A percentile compares a stretch with the other conserved stretches of the same genome.
Conservation (phyloP, 2,888 invertebrate genomes). For the Euzophera pinguis region DNA sequence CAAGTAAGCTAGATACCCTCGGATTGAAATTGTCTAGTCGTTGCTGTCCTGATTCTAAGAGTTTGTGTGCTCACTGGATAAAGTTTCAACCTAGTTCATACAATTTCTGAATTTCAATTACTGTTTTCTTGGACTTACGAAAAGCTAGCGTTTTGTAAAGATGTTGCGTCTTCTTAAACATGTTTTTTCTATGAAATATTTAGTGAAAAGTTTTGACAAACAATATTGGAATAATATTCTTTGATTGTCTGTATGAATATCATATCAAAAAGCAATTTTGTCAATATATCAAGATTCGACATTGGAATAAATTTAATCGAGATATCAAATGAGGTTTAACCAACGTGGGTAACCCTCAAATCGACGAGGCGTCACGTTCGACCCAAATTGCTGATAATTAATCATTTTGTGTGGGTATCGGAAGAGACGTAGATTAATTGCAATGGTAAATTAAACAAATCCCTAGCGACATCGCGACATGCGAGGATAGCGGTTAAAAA, state of each 20-base stretch:
- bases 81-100: conserved; percentile 1
- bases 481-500: not conserved
- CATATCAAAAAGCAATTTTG: no score
- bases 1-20: not conserved
- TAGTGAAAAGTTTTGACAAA: no score
- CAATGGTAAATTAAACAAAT: conserved; percentile 28
- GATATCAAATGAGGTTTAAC: conserved; percentile 30
- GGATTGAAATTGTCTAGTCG: conserved; percentile 1
- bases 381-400: conserved; percentile 60
- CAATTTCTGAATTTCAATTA: conserved; percentile 9
- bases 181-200: not conserved
- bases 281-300: not conserved
- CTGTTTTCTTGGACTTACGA: conserved; percentile 3
- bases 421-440: conserved; percentile 43
- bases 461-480: conserved; percentile 3
- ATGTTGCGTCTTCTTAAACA: not conserved
- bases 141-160: not conserved
- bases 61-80: conserved; percentile 6
- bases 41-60: conserved; percentile 3
- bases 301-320: conserved; percentile 7
- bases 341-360: conserved; percentile 30
- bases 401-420: conserved; percentile 50
- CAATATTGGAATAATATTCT: no score
- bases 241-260: no score
- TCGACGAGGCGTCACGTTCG: conserved; percentile 49